Base-by-base conservation (phyloP, 2,888 invertebrate genomes). In the Stenotaenia linearis region DNA sequence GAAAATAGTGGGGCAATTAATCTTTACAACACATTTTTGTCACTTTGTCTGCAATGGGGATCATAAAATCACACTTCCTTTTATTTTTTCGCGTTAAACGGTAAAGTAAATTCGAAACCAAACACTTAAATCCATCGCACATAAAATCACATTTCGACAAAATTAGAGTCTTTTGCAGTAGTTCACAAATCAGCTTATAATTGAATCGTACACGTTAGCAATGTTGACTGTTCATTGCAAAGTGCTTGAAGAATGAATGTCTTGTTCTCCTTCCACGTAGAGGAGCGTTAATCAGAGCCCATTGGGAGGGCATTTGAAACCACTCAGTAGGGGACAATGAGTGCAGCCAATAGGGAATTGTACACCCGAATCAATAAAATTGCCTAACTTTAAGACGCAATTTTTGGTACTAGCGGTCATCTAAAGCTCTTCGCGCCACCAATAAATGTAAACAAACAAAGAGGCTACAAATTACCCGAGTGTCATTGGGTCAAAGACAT, bases 281-380 rank as follows among this genome's bases (percentile, higher is more conserved):
- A 23, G 15, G 69, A 69, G 69, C 25, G 69, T 69, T 69, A 69
- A 69, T 69, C 69, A 69, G 69, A 28, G 69, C 69, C 69, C 28
- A 69, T 69, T 69, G 69, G 69, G 69, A 69, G 28, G 69, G 69
- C 69, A 69, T 69, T 69, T 69, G 69, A 69, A 25, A 69, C 69
- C 69, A 69, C 69, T 69, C 69, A 69, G 69, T 69, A 69, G 69
- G 69, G 69, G 69, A 69, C 69, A 69, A 69, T 69, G 69, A 69
- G 69, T 12, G 25, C 69, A 69, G 69, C 28, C 69, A 25, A 69
- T 69, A 69, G 69, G 69, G 69, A 69, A 69, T 69, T 69, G 69
- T 69, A 69, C 28, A 69, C 69, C 25, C 23, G 25, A 69, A 69
- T 69, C 69, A 69, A 69, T 69, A 69, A 69, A 69, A 25, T 69